phyloP scores from a whole-genome alignment of 2,888 invertebrate species.

The Ernsta delagoae region DNA sequence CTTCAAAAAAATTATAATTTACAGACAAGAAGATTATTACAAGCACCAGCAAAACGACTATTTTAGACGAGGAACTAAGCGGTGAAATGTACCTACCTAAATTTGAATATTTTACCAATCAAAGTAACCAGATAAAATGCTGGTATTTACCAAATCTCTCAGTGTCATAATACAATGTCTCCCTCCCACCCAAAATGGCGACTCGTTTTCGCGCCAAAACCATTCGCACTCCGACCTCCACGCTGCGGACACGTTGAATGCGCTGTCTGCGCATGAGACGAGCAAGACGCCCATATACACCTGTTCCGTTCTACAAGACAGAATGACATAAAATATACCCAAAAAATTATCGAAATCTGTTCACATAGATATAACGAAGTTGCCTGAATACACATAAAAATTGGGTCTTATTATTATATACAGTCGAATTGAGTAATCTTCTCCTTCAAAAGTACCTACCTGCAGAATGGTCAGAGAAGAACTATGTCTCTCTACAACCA shows the following conservation, averaged over 20 bases:
- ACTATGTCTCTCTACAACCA: conserved; percentile 90
- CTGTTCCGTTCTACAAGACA: conserved; percentile 87
- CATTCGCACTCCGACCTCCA: conserved; percentile 88
- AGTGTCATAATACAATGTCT: conserved; percentile 90
- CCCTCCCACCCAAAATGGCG: conserved; percentile 89
- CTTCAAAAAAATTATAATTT: too few species aligned
- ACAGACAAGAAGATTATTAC: too few species aligned
- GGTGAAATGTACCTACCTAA: not conserved
- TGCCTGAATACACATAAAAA: too few species aligned
- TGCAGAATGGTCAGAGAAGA: conserved; percentile 89
- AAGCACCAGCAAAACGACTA: too few species aligned
- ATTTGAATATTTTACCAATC: not conserved
- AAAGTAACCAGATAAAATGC: not conserved
- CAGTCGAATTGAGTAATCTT: too few species aligned
- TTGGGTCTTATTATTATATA: too few species aligned
- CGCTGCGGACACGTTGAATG: conserved; percentile 87
- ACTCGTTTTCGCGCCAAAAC: conserved; percentile 86
- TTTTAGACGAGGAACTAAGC: too few species aligned
- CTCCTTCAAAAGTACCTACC: too few species aligned
- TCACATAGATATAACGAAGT: too few species aligned
- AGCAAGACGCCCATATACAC: conserved; percentile 89
- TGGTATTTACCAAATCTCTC: conserved; percentile 87
- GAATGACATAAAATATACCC: not conserved
- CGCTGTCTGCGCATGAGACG: conserved; percentile 86
- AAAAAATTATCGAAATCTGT: too few species aligned